These are phyloP conservation scores for Ptychoptera contaminata DNA, from an alignment of 2,888 invertebrate genomes.

Conservation along the genomic window DNA sequence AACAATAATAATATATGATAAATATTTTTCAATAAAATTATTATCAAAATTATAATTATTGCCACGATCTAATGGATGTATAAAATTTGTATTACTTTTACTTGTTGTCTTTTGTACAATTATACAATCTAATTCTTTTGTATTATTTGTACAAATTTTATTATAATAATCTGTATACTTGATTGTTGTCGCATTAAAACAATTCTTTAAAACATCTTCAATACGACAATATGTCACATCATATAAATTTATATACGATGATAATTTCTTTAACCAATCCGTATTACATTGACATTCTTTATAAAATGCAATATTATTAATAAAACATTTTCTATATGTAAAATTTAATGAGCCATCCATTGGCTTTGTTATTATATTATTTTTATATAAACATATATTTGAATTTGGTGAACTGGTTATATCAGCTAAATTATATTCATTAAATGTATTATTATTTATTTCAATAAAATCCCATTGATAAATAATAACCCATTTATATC, in stretches of 20 bases:
- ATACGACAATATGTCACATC: constrained; percentile 23
- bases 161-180: too few species aligned
- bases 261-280: constrained; percentile 19
- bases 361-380: constrained; percentile 22
- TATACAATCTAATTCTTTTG: constrained; percentile 17
- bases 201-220: constrained; percentile 16
- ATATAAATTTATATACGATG: constrained; percentile 19
- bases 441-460: constrained; percentile 23
- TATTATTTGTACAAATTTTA: too few species aligned
- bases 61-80: too few species aligned
- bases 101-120: constrained; percentile 2
- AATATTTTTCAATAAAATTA: too few species aligned
- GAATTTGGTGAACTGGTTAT: constrained; percentile 15
- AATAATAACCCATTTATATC: constrained; percentile 22
- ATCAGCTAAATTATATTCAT: constrained; percentile 18
- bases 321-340: constrained; percentile 19
- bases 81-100: too few species aligned
- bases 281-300: constrained; percentile 22
- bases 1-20: too few species aligned
- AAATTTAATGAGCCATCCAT: constrained; percentile 23
- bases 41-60: too few species aligned
- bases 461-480: constrained; percentile 20
- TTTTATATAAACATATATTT: constrained; percentile 21
- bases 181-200: constrained; percentile 20
- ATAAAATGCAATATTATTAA: constrained; percentile 21